phyloP scores from a whole-genome alignment of 2,797 vertebrate genomes.

The Syngnathus acus region DNA sequence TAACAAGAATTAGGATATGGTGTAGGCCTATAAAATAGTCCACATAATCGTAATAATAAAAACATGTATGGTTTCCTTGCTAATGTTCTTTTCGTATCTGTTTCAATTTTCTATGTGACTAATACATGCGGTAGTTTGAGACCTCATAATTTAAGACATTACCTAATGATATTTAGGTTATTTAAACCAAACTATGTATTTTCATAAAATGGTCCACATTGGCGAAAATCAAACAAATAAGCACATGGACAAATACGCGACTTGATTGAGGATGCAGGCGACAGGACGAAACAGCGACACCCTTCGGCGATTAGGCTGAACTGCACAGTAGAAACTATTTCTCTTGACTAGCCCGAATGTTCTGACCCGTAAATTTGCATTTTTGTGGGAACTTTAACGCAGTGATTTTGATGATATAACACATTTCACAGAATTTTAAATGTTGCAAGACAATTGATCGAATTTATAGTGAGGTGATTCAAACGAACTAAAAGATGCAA shows the following conservation, averaged over 20 bases:
- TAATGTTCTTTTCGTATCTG: background rate
- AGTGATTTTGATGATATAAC: background rate
- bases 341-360: no score
- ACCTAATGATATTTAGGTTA: background rate
- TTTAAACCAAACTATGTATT: background rate
- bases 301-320: slow-evolving; percentile 31
- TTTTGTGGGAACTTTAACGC: background rate
- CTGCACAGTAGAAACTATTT: no score
- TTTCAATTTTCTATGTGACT: background rate
- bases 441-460: background rate
- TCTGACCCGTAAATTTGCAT: background rate
- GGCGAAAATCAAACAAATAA: background rate
- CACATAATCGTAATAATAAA: background rate
- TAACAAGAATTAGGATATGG: background rate
- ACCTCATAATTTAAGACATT: background rate
- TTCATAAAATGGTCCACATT: background rate
- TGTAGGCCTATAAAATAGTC: background rate
- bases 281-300: slow-evolving; percentile 55
- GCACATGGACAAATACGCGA: background rate
- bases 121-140: background rate
- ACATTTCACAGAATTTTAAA: background rate
- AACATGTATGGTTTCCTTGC: no score
- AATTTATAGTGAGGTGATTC: background rate
- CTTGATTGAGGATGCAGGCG: background rate
- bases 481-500: background rate